Percentiles rank a stretch among this genome's conserved stretches.
Evolutionary conservation across 2,888 invertebrate genomes (phyloP).

Genomic region (Pollenia amentaria): DNA sequence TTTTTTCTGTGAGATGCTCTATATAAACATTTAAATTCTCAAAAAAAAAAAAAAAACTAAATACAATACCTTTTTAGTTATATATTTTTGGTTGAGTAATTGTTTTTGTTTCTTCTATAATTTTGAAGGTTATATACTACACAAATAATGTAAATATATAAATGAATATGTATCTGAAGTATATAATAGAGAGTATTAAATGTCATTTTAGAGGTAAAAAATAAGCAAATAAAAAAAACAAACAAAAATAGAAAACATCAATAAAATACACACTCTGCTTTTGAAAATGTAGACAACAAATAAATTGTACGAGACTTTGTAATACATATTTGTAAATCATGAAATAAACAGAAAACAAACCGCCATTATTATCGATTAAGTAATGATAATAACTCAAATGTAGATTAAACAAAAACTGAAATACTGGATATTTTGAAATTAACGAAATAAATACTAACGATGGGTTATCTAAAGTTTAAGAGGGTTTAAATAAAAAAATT

Average conservation of each 20-base stretch:
- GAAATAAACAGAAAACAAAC: background rate
- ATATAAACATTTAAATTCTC: background rate
- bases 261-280: background rate
- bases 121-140: slow-evolving; percentile 23
- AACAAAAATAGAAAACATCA: slow-evolving; percentile 9
- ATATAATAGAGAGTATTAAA: slow-evolving; percentile 3
- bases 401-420: background rate
- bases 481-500: too few relatives aligned
- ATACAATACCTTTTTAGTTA: background rate
- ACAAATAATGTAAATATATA: background rate
- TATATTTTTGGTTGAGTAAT: background rate
- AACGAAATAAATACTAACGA: background rate
- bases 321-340: background rate
- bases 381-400: slow-evolving; percentile 9
- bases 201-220: slow-evolving; percentile 14
- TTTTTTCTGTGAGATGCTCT: background rate
- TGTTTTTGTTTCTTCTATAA: slow-evolving; percentile 11
- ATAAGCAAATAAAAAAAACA: background rate
- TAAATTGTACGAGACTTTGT: background rate
- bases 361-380: background rate
- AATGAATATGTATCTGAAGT: background rate
- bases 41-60: background rate
- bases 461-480: too few relatives aligned
- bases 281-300: background rate
- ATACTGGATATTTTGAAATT: background rate